Percentiles rank a stretch among this genome's conserved stretches.
These are phyloP conservation scores for Trialeurodes vaporariorum DNA, from an alignment of 1,140 invertebrate species.

Conservation along the genomic window DNA sequence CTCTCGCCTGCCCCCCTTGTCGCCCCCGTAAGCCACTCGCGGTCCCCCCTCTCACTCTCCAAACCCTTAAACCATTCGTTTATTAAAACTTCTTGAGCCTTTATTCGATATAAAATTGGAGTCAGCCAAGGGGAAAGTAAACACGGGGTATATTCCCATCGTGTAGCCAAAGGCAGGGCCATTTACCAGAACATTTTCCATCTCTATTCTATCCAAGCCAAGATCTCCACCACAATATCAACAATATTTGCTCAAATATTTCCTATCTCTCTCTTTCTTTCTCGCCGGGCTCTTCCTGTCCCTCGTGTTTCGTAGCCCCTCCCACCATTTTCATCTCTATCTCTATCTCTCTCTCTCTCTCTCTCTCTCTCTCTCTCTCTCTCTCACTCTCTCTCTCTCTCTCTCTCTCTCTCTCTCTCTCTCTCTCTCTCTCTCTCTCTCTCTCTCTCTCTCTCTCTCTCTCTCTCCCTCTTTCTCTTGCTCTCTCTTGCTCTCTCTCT, in stretches of 20 bases:
- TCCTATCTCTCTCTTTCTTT: not conserved
- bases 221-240: not conserved
- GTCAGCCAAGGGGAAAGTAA: conserved; percentile 32
- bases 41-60: conserved; percentile 16
- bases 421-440: no score
- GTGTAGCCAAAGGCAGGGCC: not conserved
- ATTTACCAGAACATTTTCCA: conserved; percentile 7
- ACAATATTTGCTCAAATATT: conserved; percentile 1
- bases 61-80: conserved; percentile 31
- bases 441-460: not conserved
- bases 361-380: not conserved
- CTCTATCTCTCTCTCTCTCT: not conserved
- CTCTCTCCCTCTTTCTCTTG: not conserved
- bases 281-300: not conserved
- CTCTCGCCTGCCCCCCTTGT: not conserved
- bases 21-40: not conserved
- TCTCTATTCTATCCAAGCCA: conserved; percentile 5
- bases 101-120: conserved; percentile 35
- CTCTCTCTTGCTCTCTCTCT: not conserved
- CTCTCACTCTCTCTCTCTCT: no score
- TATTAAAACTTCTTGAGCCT: conserved; percentile 36
- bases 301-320: no score
- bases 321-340: no score
- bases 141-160: conserved; percentile 18
- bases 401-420: not conserved